These are phyloP conservation scores for Cherax destructor DNA, from an alignment of 1,140 invertebrate species.

Conservation along the genomic window DNA sequence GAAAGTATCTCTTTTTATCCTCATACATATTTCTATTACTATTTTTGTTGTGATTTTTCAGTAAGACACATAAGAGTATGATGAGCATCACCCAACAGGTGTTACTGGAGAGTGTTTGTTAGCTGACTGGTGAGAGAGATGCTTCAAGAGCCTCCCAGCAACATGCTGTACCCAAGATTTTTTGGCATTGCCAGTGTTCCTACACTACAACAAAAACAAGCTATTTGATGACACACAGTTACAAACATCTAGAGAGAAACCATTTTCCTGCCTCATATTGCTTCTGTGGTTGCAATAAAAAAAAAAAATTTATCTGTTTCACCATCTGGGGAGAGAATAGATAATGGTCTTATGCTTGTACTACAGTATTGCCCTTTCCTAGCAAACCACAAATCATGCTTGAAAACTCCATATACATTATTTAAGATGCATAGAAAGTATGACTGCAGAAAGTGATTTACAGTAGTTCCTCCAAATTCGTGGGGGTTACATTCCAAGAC, in stretches of 20 bases:
- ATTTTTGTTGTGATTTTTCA: background rate
- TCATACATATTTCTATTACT: background rate
- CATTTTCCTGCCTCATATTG: constrained; percentile 33
- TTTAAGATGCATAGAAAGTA: too few species aligned
- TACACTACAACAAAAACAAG: constrained; percentile 27
- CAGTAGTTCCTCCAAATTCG: too few species aligned
- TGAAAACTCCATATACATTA: too few species aligned
- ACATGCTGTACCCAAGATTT: constrained; percentile 7
- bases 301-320: too few species aligned
- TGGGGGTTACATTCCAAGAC: too few species aligned
- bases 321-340: too few species aligned
- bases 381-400: too few species aligned
- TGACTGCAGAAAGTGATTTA: too few species aligned
- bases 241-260: constrained; percentile 28
- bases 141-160: background rate
- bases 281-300: too few species aligned
- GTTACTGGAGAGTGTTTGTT: constrained; percentile 25
- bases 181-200: constrained; percentile 20
- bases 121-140: background rate
- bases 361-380: too few species aligned
- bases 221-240: constrained; percentile 19
- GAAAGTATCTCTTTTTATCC: background rate
- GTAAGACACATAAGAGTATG: constrained; percentile 1
- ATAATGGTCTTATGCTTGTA: too few species aligned
- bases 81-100: constrained; percentile 37